Base-by-base conservation (phyloP, 2,888 invertebrate genomes). In the Eupsilia transversa region DNA sequence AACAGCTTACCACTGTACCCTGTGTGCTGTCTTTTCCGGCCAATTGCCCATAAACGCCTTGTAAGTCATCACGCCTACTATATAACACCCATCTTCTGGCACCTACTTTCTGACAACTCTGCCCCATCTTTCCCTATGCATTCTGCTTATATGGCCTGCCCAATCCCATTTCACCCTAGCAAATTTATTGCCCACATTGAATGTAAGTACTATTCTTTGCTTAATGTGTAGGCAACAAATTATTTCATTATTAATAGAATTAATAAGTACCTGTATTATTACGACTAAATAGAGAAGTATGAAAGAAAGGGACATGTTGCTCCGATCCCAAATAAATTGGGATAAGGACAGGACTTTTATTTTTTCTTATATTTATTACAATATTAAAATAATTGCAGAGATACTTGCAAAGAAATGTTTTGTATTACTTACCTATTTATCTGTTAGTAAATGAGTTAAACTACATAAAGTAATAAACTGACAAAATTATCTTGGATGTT, bases 401-500 rank as follows among this genome's bases (percentile, higher is more conserved):
- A 49, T 20, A 43, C 30, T 43, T 76, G 33, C 20, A 63, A 14
- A 46, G 0, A 52, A 54, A 43, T 60, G 6, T 46, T 46, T 60
- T 41, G 12, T 23, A 46, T 35, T 27, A 75, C 49, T 35, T 27
- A 75, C 49, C 20, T 63, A 20, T 17, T 33, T 41, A 61, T 67
- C 17, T 35, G 3, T 56, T 20, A 43, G 20, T 49, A 33, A 73
- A 74, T 60, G 10, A 54, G 17, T 59, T 35, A 23, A 59, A 80
- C 27, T 38, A 49, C 38, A 30, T 38, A 38, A 7, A 64, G 27
- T 61, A 63, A 66, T 54, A 30, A 60, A 33, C 61, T 77, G 52
- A 67, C 49, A 59, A 71, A 70, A 30, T 69, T 69, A 77, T 69
- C 71, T 74, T 65, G 12, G 7, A 7, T 72, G 61, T 65, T 76